Conservation (phyloP, 2,797 vertebrate species). For the Hemibagrus guttatus region DNA sequence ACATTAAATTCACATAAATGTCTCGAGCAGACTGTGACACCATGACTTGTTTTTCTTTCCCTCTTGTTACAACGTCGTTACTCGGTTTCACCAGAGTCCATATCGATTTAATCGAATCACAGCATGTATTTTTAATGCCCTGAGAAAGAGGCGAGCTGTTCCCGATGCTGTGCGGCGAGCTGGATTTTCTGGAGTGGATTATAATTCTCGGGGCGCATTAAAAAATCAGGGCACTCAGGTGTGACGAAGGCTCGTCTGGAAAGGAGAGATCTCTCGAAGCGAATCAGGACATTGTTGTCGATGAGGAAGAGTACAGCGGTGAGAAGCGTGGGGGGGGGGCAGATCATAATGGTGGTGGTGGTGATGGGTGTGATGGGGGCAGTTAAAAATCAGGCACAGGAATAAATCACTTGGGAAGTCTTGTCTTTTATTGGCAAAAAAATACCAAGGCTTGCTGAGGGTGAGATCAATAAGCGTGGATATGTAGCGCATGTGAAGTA, state of each 20-base stretch:
- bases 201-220: neutral
- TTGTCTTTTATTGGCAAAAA: neutral
- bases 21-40: neutral
- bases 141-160: neutral
- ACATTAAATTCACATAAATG: neutral
- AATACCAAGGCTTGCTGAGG: conserved; percentile 58
- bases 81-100: neutral
- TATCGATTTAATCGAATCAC: conserved; percentile 13
- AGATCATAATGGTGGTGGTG: neutral
- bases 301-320: neutral
- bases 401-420: conserved; percentile 38
- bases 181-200: neutral
- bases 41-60: neutral
- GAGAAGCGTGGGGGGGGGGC: neutral
- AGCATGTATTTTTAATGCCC: neutral
- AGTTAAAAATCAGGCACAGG: neutral
- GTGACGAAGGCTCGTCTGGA: neutral
- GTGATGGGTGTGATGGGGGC: neutral
- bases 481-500: conserved; percentile 59
- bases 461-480: conserved; percentile 68
- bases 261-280: neutral
- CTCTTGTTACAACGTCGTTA: neutral
- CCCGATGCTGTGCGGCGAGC: neutral
- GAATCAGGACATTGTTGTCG: neutral
- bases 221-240: neutral